Evolutionary conservation across 2,113 vertebrate species (phyloP).

Genomic region (Rattus rattus): DNA sequence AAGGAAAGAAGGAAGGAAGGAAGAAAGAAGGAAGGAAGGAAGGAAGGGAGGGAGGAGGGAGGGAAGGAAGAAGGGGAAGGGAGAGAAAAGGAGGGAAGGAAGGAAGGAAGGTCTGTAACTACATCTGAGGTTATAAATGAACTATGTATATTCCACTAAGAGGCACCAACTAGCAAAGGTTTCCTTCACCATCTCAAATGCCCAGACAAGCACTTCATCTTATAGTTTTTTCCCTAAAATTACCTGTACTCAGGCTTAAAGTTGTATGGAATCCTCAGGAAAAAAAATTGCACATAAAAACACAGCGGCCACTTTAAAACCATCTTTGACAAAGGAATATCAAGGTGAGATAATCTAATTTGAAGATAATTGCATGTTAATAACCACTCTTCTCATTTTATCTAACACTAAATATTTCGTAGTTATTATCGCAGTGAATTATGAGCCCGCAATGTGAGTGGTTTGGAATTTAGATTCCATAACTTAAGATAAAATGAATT

Average conservation of each 20-base stretch:
- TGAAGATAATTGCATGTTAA: constrained; percentile 30
- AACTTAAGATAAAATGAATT: constrained; percentile 32
- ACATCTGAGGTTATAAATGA: background rate
- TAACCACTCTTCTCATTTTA: background rate
- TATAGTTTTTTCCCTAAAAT: background rate
- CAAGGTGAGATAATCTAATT: background rate
- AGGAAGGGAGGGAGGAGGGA: background rate
- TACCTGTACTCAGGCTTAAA: background rate
- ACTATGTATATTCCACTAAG: background rate
- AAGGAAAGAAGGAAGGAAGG: background rate
- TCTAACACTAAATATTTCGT: background rate
- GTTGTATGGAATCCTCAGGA: background rate
- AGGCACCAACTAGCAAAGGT: background rate
- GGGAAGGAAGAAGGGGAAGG: background rate
- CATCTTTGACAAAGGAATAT: constrained; percentile 15
- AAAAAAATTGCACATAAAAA: background rate
- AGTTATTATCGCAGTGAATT: background rate
- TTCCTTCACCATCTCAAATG: background rate
- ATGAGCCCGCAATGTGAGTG: background rate
- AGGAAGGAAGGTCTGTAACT: background rate
- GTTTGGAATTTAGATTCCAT: constrained; percentile 21
- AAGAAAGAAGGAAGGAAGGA: background rate
- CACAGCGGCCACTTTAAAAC: background rate
- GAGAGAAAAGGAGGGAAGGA: background rate
- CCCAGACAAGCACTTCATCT: background rate